These are phyloP conservation scores for Lordiphosa andalusiaca DNA, from an alignment of 2,888 invertebrate species.

Conservation along the genomic window DNA sequence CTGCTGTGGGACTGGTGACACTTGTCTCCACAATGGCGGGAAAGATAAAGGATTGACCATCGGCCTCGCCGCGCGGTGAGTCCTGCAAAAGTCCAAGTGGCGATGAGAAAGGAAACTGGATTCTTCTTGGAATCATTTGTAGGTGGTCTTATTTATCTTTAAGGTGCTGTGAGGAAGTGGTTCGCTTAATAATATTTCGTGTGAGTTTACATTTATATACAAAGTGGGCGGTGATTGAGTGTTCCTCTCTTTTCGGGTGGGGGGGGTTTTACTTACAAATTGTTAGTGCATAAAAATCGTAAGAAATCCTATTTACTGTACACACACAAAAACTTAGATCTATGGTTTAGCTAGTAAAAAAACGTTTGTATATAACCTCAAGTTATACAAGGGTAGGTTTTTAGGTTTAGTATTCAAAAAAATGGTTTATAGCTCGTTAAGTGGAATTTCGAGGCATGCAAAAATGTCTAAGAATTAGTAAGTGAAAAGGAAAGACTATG, in stretches of 20 bases:
- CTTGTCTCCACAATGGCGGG: constrained; percentile 81
- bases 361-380: constrained; percentile 2
- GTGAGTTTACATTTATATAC: constrained; percentile 26
- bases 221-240: constrained; percentile 16
- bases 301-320: no score
- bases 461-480: constrained; percentile 4
- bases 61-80: constrained; percentile 85
- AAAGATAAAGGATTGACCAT: constrained; percentile 86
- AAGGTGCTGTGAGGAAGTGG: constrained; percentile 15
- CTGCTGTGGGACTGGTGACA: constrained; percentile 56
- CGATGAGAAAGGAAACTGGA: constrained; percentile 23
- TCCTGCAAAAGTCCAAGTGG: constrained; percentile 80
- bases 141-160: constrained; percentile 1
- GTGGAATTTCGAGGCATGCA: constrained; percentile 11
- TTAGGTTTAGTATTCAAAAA: background rate
- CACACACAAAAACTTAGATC: background rate
- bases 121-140: background rate
- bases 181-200: background rate
- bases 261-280: constrained; percentile 21
- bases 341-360: constrained; percentile 5
- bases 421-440: no score
- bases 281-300: constrained; percentile 8
- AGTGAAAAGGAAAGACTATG: constrained; percentile 18
- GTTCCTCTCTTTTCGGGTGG: background rate
- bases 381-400: constrained; percentile 1